Conservation (phyloP, 2,797 vertebrate species). For the Macropodus opercularis region DNA sequence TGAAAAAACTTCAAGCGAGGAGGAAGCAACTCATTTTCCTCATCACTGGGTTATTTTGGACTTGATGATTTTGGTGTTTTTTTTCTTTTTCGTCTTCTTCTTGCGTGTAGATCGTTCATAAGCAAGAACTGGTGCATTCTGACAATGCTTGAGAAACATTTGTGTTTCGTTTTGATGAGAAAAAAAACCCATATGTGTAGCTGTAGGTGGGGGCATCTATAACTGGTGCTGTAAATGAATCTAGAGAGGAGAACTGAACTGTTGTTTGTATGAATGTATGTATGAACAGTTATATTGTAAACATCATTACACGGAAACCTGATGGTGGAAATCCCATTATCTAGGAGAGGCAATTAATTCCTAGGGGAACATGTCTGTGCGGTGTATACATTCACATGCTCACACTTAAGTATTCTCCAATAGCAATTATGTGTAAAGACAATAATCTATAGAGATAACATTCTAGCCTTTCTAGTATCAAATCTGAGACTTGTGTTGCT, state of each 20-base stretch:
- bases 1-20: constrained; percentile 65
- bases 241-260: constrained; percentile 86
- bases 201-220: constrained; percentile 89
- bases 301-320: constrained; percentile 97
- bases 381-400: constrained; percentile 68
- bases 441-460: constrained; percentile 69
- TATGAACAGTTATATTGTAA: constrained; percentile 87
- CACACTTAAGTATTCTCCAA: constrained; percentile 71
- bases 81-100: constrained; percentile 53
- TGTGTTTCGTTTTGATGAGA: constrained; percentile 83
- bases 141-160: constrained; percentile 90
- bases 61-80: constrained; percentile 57
- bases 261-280: constrained; percentile 91
- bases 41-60: constrained; percentile 63
- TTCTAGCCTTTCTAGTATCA: constrained; percentile 67
- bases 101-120: constrained; percentile 92
- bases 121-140: constrained; percentile 93
- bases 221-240: constrained; percentile 87
- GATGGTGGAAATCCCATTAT: constrained; percentile 90
- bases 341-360: constrained; percentile 71
- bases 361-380: constrained; percentile 59
- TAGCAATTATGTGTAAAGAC: constrained; percentile 72
- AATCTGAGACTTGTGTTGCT: constrained; percentile 74
- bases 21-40: constrained; percentile 79
- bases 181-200: constrained; percentile 78